Percentiles rank a stretch among this genome's conserved stretches.
Conservation (phyloP, 2,888 invertebrate species). For the Griposia aprilina region DNA sequence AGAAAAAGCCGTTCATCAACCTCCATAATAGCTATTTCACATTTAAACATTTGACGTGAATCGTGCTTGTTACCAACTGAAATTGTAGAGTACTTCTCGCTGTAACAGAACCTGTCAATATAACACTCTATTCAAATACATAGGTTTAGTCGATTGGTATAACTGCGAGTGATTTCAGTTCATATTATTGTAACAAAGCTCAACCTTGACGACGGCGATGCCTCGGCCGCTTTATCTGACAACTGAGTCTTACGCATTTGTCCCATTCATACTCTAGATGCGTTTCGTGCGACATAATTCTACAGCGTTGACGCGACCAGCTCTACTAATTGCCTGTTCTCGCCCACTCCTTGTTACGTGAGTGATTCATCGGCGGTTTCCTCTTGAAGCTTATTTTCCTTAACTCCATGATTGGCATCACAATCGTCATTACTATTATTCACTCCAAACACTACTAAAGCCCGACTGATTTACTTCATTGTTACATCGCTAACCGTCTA, state of each 20-base stretch:
- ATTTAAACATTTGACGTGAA: constrained; percentile 52
- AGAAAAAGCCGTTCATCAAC: constrained; percentile 34
- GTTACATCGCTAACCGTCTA: constrained; percentile 59
- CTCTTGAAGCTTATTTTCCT: constrained; percentile 76
- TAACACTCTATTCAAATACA: constrained; percentile 15
- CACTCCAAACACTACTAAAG: constrained; percentile 62
- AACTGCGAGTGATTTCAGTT: constrained; percentile 56
- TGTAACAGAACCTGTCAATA: constrained; percentile 35
- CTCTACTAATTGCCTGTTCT: constrained; percentile 81
- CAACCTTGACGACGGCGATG: constrained; percentile 76
- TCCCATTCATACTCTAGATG: constrained; percentile 77
- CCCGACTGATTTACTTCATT: constrained; percentile 66
- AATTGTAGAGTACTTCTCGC: constrained; percentile 24
- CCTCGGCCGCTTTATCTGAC: constrained; percentile 76
- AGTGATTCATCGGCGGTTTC: constrained; percentile 75
- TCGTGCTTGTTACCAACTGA: constrained; percentile 56
- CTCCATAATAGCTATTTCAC: constrained; percentile 22
- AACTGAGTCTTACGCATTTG: constrained; percentile 71
- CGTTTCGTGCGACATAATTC: constrained; percentile 76
- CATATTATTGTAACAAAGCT: constrained; percentile 70
- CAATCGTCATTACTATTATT: constrained; percentile 76
- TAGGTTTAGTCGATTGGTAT: constrained; percentile 34
- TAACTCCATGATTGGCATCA: constrained; percentile 77
- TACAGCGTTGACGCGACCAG: constrained; percentile 79
- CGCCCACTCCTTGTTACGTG: constrained; percentile 79